Percentiles rank a stretch among this genome's conserved stretches.
Evolutionary conservation across 2,113 vertebrate species (phyloP).

Genomic region (Hippocampus comes): DNA sequence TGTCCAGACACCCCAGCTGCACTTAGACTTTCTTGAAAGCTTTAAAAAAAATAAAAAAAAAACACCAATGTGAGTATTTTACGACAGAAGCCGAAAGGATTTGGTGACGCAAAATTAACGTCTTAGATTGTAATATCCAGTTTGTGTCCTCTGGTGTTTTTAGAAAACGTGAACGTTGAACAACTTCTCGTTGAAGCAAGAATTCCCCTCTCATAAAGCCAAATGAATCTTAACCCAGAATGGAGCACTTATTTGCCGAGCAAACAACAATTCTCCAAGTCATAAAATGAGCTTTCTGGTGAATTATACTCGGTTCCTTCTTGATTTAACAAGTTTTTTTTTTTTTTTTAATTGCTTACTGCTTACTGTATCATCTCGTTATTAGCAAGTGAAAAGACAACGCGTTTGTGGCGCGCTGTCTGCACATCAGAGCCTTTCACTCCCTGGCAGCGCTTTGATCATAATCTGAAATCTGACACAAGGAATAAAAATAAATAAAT

Average conservation of each 20-base stretch:
- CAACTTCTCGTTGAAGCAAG: background rate
- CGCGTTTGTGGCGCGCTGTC: conserved; percentile 9
- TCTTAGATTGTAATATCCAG: background rate
- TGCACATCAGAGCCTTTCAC: conserved; percentile 33
- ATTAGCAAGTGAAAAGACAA: conserved; percentile 1
- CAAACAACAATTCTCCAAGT: background rate
- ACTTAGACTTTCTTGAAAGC: background rate
- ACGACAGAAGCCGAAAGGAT: background rate
- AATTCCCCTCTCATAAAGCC: background rate
- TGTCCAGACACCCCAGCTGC: conserved; percentile 42
- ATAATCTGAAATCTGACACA: conserved; percentile 67
- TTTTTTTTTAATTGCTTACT: background rate
- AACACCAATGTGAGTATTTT: background rate
- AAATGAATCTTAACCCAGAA: background rate
- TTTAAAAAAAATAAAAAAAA: background rate
- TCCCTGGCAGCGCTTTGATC: conserved; percentile 52
- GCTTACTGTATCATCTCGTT: background rate
- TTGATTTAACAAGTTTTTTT: too few species aligned
- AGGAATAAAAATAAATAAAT: conserved; percentile 47
- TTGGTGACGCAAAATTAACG: background rate
- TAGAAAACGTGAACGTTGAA: too few species aligned
- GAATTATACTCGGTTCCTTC: background rate
- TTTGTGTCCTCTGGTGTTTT: background rate
- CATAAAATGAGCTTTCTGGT: background rate
- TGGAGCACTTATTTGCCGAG: conserved; percentile 6